These are phyloP conservation scores for Tetrao urogallus DNA, from an alignment of 2,113 vertebrate genomes.

Conservation along the genomic window DNA sequence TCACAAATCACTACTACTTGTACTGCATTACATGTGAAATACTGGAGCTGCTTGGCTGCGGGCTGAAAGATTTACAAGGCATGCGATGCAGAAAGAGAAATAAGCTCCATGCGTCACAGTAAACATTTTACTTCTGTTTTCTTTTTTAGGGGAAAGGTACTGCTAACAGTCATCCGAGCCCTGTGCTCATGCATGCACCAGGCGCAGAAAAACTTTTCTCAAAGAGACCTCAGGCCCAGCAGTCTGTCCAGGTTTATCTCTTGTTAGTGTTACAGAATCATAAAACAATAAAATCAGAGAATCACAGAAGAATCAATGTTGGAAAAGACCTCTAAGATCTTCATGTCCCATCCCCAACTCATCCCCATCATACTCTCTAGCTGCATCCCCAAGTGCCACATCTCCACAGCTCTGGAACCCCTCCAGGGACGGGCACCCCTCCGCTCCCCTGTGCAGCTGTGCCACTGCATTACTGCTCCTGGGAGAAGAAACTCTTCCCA, in stretches of 20 bases:
- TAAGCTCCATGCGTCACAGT: neutral
- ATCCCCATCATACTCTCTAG: neutral
- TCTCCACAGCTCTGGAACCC: neutral
- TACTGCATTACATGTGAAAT: neutral
- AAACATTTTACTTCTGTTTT: neutral
- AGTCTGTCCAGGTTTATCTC: neutral
- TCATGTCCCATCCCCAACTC: no score
- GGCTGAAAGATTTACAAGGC: neutral
- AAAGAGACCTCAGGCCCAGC: neutral
- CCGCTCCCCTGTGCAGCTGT: neutral
- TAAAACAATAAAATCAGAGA: neutral
- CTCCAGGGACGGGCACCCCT: no score
- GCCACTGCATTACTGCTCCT: no score
- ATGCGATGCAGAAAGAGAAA: neutral
- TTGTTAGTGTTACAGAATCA: neutral
- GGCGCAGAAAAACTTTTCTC: accelerated
- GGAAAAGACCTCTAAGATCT: neutral
- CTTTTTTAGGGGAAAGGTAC: neutral
- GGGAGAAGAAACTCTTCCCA: neutral
- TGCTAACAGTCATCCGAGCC: neutral
- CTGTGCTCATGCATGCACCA: accelerated
- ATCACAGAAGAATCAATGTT: neutral
- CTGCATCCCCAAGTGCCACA: no score
- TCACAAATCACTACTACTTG: neutral
- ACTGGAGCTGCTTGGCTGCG: neutral